A percentile compares a stretch with the other conserved stretches of the same genome.
Conservation (phyloP, 2,113 vertebrate species). For the Ursus arctos region DNA sequence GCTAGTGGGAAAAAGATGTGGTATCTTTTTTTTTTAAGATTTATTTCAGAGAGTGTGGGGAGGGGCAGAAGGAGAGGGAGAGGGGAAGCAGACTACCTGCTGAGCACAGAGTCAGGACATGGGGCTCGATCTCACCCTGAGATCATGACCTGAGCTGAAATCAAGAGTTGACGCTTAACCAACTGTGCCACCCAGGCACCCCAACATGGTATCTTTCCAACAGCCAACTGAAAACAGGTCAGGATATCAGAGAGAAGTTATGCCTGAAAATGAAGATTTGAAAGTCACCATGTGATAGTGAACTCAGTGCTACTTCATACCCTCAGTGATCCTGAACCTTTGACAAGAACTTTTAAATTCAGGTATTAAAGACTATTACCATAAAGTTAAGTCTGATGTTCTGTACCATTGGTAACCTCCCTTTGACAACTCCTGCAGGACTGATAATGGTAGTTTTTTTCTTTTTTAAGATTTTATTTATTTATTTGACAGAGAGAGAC, state of each 20-base stretch:
- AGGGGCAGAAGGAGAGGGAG: background rate
- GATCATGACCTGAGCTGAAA: background rate
- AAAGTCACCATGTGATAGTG: background rate
- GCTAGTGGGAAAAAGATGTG: background rate
- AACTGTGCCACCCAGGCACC: rapidly evolving
- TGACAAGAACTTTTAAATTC: background rate
- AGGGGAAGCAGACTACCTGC: background rate
- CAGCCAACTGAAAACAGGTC: background rate
- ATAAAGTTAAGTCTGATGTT: background rate
- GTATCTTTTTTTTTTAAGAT: background rate
- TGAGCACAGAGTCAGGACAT: background rate
- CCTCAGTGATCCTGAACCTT: background rate
- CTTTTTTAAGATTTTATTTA: no score
- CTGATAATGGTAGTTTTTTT: background rate
- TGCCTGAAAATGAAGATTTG: background rate
- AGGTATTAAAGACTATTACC: background rate
- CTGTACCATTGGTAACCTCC: no score
- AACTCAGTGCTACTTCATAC: background rate
- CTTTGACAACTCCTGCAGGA: background rate
- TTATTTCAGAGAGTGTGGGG: background rate
- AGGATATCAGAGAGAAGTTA: background rate
- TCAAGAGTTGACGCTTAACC: background rate
- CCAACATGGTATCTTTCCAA: background rate
- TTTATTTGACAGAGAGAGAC: no score
- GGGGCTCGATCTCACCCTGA: background rate